Evolutionary conservation across 2,888 invertebrate genomes (phyloP).

Genomic region (Pycnomerus fuliginosus): DNA sequence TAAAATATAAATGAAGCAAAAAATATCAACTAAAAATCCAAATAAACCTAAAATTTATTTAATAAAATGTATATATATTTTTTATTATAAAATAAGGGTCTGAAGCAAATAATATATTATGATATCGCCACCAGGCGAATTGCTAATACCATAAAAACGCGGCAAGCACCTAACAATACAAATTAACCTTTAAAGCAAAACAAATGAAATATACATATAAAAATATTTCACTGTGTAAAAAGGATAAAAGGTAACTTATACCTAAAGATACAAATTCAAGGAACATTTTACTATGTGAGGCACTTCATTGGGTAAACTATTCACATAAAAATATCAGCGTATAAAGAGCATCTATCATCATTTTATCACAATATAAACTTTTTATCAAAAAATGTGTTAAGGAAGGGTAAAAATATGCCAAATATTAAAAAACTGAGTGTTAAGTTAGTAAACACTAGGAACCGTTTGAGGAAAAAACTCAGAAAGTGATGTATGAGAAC

Average conservation of each 20-base stretch:
- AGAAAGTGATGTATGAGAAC: constrained; percentile 15
- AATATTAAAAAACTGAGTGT: too few relatives aligned
- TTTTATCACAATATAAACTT: constrained; percentile 26
- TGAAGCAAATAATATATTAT: not conserved
- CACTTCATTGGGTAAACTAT: constrained; percentile 40
- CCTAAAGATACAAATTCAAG: constrained; percentile 31
- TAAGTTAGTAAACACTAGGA: constrained; percentile 8
- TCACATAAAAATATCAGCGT: constrained; percentile 38
- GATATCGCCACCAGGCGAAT: not conserved
- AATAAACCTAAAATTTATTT: not conserved
- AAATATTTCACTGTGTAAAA: constrained; percentile 26
- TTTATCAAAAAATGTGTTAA: constrained; percentile 10
- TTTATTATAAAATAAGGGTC: too few relatives aligned
- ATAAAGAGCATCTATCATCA: constrained; percentile 22
- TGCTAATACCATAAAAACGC: too few relatives aligned
- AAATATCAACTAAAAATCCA: not conserved
- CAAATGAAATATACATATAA: constrained; percentile 19
- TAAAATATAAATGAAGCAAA: constrained; percentile 21
- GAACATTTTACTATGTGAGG: constrained; percentile 41
- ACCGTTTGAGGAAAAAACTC: constrained; percentile 13
- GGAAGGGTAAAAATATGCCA: not conserved
- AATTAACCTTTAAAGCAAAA: constrained; percentile 21
- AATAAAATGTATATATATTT: not conserved
- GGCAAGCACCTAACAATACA: constrained; percentile 22
- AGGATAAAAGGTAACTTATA: constrained; percentile 33